Conservation (phyloP, 2,888 invertebrate genomes). For the Dicranocentrus wangi region DNA sequence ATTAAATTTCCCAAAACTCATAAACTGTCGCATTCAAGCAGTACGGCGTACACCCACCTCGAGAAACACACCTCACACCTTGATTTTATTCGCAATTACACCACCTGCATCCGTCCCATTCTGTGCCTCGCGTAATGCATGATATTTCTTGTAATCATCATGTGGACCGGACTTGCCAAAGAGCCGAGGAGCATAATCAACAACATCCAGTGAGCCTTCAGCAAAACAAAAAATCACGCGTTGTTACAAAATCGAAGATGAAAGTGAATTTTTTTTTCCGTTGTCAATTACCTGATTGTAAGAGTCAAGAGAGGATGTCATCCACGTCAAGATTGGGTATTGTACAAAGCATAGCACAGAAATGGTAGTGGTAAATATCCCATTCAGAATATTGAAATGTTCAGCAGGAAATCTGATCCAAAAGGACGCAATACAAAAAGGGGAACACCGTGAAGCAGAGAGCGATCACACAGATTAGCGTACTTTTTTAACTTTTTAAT, state of each 20-base stretch:
- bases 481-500: no score
- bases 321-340: conserved; percentile 74
- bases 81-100: no score
- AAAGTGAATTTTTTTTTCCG: not conserved
- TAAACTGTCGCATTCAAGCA: no score
- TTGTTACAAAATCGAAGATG: not conserved
- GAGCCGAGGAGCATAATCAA: conserved; percentile 65
- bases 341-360: conserved; percentile 73
- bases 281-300: conserved; percentile 51
- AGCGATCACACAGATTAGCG: not conserved
- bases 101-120: not conserved
- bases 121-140: conserved; percentile 23
- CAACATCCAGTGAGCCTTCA: conserved; percentile 69
- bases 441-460: not conserved
- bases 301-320: conserved; percentile 62
- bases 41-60: no score
- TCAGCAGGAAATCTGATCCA: conserved; percentile 73
- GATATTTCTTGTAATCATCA: conserved; percentile 57
- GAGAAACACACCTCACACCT: no score
- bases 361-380: conserved; percentile 74
- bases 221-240: no score
- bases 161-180: conserved; percentile 67
- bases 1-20: no score
- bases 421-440: not conserved
- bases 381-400: conserved; percentile 74